phyloP scores from a whole-genome alignment of 2,113 vertebrate genomes.

The Mesocricetus auratus region DNA sequence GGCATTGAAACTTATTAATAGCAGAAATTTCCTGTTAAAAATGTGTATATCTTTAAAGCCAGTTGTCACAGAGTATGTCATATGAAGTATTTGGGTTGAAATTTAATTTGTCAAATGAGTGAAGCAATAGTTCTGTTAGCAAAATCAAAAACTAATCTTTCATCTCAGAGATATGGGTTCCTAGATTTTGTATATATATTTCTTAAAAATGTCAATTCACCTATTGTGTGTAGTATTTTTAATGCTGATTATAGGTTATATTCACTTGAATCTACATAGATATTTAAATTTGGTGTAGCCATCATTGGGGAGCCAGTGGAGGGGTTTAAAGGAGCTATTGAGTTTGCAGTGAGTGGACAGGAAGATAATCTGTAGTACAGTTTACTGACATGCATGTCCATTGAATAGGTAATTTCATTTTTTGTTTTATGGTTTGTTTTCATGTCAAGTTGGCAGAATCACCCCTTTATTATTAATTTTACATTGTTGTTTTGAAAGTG shows the following conservation, averaged over 20 bases:
- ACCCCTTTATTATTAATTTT: conserved; percentile 67
- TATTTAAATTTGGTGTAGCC: conserved; percentile 55
- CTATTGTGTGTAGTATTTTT: conserved; percentile 46
- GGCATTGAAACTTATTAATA: neutral
- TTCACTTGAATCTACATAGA: conserved; percentile 58
- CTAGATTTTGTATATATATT: neutral
- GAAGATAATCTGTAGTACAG: conserved; percentile 52
- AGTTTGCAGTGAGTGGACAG: conserved; percentile 56
- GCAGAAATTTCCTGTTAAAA: conserved; percentile 40
- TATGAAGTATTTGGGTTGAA: conserved; percentile 16
- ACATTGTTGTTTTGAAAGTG: conserved; percentile 58
- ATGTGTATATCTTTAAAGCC: neutral
- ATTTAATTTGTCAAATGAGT: conserved; percentile 46
- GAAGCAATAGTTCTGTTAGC: conserved; percentile 22
- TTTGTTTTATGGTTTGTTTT: conserved; percentile 57
- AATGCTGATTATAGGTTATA: conserved; percentile 58
- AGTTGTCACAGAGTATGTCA: neutral
- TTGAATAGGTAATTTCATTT: conserved; percentile 63
- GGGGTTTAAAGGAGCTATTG: conserved; percentile 55
- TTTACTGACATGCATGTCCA: conserved; percentile 60
- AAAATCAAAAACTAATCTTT: neutral
- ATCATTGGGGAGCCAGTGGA: conserved; percentile 50
- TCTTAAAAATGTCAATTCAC: conserved; percentile 22
- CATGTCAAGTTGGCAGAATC: conserved; percentile 29
- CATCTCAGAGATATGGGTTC: neutral